Base-by-base conservation (phyloP, 2,888 invertebrate genomes). In the Fabriciana adippe region DNA sequence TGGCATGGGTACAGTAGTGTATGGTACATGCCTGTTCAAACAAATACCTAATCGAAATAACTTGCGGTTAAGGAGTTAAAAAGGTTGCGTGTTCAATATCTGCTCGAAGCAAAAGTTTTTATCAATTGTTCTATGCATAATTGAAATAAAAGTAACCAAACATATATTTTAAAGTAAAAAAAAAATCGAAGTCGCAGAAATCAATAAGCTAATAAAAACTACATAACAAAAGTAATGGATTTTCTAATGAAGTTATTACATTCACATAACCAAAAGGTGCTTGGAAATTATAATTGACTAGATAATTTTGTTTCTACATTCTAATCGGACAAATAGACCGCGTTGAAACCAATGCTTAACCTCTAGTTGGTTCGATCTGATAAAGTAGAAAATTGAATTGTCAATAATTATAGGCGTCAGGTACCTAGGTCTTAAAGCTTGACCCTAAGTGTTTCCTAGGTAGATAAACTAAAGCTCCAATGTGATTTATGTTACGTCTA, bases 321-420 rank as follows among this genome's bases (percentile, higher is more conserved):
- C 59, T 54, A 61, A 68, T 62, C 62, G 47, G 47, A 71, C 63
- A 67, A 70, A 72, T 69, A 66, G 66, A 66, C 59, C 66, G 48
- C 68, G 65, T 50, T 61, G 60, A 70, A 66, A 66, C 68, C 65
- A 69, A 64, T 73, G 71, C 54, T 74, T 69, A 68, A 70, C 70
- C 72, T 70, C 69, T 56, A 64, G 64, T 67, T 64, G 66, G 64
- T 61, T 65, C 75, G 77, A 89, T 90, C 90, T 78, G 89, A 89
- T 90, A 89, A 81, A 73, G 73, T 71, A 70, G 76, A 76, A 84
- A 88, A 90, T 90, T 89, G 89, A 90, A 88, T 88, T 88, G 89
- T 90, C 89, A 89, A 87, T 90, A 89, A 90, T 89, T 89, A 82
- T 83, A 74, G 74, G 74, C 72, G 75, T 76, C 75, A 71, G 72